These are phyloP conservation scores for Falco novaeseelandiae DNA, from an alignment of 2,797 vertebrate species.

Conservation along the genomic window DNA sequence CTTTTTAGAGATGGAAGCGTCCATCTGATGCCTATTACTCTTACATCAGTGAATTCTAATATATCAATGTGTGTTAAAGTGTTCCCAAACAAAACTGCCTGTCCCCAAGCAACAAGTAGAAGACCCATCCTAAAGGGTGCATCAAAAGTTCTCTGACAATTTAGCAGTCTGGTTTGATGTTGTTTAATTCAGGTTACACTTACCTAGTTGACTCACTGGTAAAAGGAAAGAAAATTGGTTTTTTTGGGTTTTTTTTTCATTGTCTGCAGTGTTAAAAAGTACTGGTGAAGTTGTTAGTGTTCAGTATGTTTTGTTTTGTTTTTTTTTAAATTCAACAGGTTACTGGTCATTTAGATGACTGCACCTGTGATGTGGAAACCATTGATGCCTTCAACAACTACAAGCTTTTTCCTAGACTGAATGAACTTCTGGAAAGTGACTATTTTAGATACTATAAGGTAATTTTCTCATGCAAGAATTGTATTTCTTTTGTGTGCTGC, in stretches of 20 bases:
- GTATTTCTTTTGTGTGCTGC: background rate
- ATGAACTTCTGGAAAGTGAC: slow-evolving; percentile 85
- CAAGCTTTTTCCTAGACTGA: slow-evolving; percentile 86
- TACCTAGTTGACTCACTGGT: rapidly evolving
- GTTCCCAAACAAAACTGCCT: background rate
- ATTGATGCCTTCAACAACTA: slow-evolving; percentile 91
- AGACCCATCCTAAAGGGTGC: background rate
- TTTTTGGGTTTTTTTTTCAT: background rate
- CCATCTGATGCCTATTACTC: background rate
- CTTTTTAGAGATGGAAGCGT: background rate
- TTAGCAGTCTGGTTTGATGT: background rate
- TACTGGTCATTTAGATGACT: slow-evolving; percentile 90
- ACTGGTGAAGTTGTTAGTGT: background rate
- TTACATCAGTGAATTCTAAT: background rate
- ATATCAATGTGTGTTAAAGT: background rate
- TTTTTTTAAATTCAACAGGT: slow-evolving; percentile 76
- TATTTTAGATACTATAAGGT: slow-evolving; percentile 97
- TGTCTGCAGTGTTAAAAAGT: background rate
- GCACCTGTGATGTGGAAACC: slow-evolving; percentile 92
- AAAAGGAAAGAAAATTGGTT: background rate
- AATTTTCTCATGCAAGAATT: background rate
- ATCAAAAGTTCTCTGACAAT: background rate
- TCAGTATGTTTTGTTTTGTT: background rate
- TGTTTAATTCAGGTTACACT: background rate
- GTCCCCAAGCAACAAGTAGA: background rate